Base-by-base conservation (phyloP, 2,113 vertebrate genomes). In the Sebastes fasciatus region DNA sequence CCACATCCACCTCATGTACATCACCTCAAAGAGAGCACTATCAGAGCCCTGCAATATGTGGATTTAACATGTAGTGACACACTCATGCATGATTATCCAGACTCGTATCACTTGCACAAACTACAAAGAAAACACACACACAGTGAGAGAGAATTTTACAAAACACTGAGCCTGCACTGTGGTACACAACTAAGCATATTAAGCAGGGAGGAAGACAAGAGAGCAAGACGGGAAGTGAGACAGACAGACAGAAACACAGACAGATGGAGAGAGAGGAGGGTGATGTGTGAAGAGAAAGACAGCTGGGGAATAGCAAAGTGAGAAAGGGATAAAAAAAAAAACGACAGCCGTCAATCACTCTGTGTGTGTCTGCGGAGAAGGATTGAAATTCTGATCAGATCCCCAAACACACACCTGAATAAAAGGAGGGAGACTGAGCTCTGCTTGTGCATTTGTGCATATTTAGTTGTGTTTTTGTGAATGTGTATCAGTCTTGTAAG, bases 331-430 rank as follows among this genome's bases (percentile, higher is more conserved):
- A 21, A 52, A 62, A 74, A 62, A 45, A 68, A 60, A 65, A 26
- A 63, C 6, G 74, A 83, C 77, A 89, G 74, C 78, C 11, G 78
- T 85, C 87, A 80, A 55, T 90, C 90, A 90, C 1, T 74, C 21
- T 34, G 14, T 48, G 14, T 48, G 42, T 60, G 48, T 87, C 80
- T 73, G 51, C 5, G 6, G 67, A 85, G 76, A 58, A 6, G 16
- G 73, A 86, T 74, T 85, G 42, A 77, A 91, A 85, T 85, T 89
- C 83, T 48, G 83, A 91, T 69, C 83, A 85, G 66, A 80, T 71
- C 43, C 66, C 45, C 45, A 74, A 84, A 77, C 74, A 74, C 72
- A 84, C 46, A 83, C 73, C 78, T 79, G 69, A 79, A 83, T 70
- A 43, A 79, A 82, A 83, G 40, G 11, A 74, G 2, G 5, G 8